A percentile compares a stretch with the other conserved stretches of the same genome.
These are phyloP conservation scores for Ophioderma brevispina DNA, from an alignment of 35 echinoderm and acorn worm species.

Conservation along the genomic window DNA sequence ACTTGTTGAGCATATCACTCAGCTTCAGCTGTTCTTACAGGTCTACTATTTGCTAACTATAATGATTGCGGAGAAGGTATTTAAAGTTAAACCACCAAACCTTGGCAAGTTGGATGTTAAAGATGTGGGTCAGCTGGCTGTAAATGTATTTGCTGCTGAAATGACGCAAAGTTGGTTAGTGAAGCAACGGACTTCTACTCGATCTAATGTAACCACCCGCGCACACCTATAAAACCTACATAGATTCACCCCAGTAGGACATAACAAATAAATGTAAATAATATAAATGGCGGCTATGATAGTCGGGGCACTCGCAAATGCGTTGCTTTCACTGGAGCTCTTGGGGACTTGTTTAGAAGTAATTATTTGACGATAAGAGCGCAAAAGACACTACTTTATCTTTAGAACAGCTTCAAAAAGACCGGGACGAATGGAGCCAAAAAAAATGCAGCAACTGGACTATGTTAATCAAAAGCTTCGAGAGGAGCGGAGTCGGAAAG, in stretches of 20 bases:
- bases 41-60: too few species aligned
- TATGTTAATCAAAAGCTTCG: conserved; percentile 1
- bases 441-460: neutral
- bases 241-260: too few species aligned
- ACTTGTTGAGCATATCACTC: too few species aligned
- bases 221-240: too few species aligned
- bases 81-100: too few species aligned
- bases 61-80: too few species aligned
- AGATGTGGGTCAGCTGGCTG: too few species aligned
- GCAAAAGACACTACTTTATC: neutral
- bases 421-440: neutral
- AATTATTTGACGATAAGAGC: neutral
- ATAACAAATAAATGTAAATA: neutral
- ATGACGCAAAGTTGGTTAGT: neutral
- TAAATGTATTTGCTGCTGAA: conserved; percentile 5
- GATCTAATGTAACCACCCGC: neutral
- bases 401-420: neutral
- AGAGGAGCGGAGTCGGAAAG: neutral
- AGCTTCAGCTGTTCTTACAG: too few species aligned
- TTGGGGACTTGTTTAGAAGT: neutral
- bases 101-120: too few species aligned
- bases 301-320: neutral
- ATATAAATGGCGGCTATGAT: conserved; percentile 1
- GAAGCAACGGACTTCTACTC: conserved; percentile 2
- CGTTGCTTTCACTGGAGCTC: neutral